Base-by-base conservation (phyloP, 2,797 vertebrate genomes). In the Bradypodion ventrale region DNA sequence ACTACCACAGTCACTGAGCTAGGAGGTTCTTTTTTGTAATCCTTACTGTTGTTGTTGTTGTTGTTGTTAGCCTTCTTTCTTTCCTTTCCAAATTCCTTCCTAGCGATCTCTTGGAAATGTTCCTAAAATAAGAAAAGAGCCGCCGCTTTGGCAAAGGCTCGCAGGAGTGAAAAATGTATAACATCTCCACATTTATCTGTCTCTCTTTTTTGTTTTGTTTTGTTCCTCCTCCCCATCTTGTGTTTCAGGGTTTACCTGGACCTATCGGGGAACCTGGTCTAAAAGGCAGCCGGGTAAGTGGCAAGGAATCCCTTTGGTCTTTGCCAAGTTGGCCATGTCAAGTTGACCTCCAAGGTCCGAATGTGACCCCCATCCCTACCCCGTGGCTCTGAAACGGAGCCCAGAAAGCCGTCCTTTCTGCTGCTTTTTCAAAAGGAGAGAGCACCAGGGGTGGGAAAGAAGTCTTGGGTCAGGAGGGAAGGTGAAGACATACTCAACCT, bases 231-330 rank as follows among this genome's bases (percentile, higher is more conserved):
- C 23, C 89, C 52, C 52, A 4, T 82, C 94, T 90, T 97, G 88
- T 97, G 72, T 94, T 97, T 90, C 90, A 99, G 98, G 98, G 98
- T 79, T 97, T 99, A 89, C 98, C 98, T 85, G 98, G 98, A 89
- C 97, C 97, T 44, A 88, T 98, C 96, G 98, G 98, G 89, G 96
- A 94, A 87, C 89, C 95, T 91, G 98, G 98, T 90, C 97, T 97
- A 75, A 98, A 98, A 96, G 98, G 98, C 93, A 92, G 93, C 90
- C 95, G 95, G 96, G 98, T 99, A 96, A 98, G 98, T 96, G 82
- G 80, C 80, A 25, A 86, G 87, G 82, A 15, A 15, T 75, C 86
- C 13, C 23, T 69, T 27, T 87, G 66, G 69, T 56, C 1, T 27
- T 89, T 87, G 75, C 13, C 32, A 27, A 7, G 42, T 5, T 2